Evolutionary conservation across 2,113 vertebrate genomes (phyloP), one percentile per base, ranked within the genome.

Genomic region (Oostethus manadensis): DNA sequence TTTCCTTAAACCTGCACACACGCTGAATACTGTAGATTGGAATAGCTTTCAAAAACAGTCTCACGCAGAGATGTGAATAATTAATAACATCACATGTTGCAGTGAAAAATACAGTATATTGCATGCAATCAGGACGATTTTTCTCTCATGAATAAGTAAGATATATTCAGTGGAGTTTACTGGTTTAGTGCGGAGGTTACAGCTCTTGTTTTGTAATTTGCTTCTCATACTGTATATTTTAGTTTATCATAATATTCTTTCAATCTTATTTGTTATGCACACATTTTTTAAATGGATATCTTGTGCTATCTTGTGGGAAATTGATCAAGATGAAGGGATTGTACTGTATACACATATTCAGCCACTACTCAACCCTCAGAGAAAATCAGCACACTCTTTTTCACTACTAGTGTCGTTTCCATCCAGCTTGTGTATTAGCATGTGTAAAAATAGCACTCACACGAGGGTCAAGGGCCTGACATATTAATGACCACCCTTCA

Each of bases 401-500:
- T 67, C 57, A 56, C 49, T 68, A 21, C 47, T 64, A 11, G 59
- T 64, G 50, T 65, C 56, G 47, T 43, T 73, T 73, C 51, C 23
- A 64, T 42, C 16, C 49, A 58, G 58, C 58, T 54, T 35, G 16
- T 18, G 61, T 74, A 78, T 85, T 77, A 73, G 59, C 16, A 1
- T 6, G 72, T 62, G 1, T 77, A 83, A 76, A 81, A 85, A 85
- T 82, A 85, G 76, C 65, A 13, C 43, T 1, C 44, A 61, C 67
- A 57, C 71, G 17, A 16, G 54, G 76, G 78, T 67, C 44, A 73
- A 51, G 60, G 65, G 60, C 58, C 62, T 60, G 71, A 18, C 45
- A 68, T 85, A 77, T 86, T 81, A 65, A 74, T 76, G 82, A 81
- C 74, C 83, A 73, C 55, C 65, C 70, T 54, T 33, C 64, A 65